Conservation (phyloP, 2,888 invertebrate genomes). For the Pammene aurita region DNA sequence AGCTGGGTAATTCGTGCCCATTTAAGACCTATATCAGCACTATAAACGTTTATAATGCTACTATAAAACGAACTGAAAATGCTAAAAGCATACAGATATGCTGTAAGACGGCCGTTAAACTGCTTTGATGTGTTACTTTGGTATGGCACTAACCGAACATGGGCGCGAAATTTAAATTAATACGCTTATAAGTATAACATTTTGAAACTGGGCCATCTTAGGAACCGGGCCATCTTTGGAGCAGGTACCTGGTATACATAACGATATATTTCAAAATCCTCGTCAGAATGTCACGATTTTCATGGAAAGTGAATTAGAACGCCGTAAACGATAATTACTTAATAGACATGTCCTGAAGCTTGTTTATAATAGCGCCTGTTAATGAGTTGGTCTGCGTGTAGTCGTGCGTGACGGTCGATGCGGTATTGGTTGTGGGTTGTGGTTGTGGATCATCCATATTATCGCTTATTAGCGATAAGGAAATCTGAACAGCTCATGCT, state of each 20-base stretch:
- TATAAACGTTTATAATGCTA: too few relatives aligned
- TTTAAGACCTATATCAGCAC: too few relatives aligned
- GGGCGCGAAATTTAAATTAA: too few relatives aligned
- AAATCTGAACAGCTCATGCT: background rate
- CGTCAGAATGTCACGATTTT: slow-evolving; percentile 16
- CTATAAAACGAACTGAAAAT: too few relatives aligned
- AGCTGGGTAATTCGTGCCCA: too few relatives aligned
- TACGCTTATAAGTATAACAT: too few relatives aligned
- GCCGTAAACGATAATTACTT: slow-evolving; percentile 14
- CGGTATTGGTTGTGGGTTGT: slow-evolving; percentile 46
- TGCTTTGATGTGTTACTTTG: too few relatives aligned
- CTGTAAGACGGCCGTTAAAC: too few relatives aligned
- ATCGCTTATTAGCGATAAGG: slow-evolving; percentile 52
- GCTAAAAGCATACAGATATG: too few relatives aligned
- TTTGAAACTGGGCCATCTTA: too few relatives aligned
- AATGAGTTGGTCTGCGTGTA: slow-evolving; percentile 58
- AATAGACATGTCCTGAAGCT: slow-evolving; percentile 35
- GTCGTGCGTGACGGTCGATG: slow-evolving; percentile 51
- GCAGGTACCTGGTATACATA: background rate
- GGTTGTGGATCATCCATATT: slow-evolving; percentile 52
- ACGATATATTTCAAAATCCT: background rate
- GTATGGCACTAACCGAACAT: too few relatives aligned
- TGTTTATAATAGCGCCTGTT: slow-evolving; percentile 39
- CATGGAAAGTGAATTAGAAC: slow-evolving; percentile 14
- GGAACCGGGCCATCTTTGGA: too few relatives aligned